These are phyloP conservation scores for Eucidaris tribuloides DNA, from an alignment of 35 echinoderm and acorn worm genomes.

Conservation along the genomic window DNA sequence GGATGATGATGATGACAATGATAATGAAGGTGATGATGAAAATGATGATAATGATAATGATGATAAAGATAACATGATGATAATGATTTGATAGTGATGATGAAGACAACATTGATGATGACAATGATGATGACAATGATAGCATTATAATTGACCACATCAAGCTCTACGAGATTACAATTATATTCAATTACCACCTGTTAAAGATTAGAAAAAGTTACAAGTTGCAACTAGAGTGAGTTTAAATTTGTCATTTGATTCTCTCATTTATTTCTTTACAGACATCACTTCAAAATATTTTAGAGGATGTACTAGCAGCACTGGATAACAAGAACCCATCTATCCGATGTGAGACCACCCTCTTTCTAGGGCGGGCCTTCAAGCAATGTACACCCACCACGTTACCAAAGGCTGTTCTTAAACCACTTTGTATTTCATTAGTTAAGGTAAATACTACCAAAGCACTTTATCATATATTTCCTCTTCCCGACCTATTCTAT, in stretches of 20 bases:
- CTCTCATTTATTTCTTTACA: slow-evolving; percentile 16
- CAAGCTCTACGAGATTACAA: background rate
- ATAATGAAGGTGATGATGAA: too few species aligned
- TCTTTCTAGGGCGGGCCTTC: slow-evolving; percentile 70
- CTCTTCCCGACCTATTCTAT: background rate
- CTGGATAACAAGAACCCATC: slow-evolving; percentile 92
- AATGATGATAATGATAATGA: too few species aligned
- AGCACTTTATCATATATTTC: background rate
- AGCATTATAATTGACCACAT: too few species aligned
- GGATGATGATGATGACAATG: too few species aligned
- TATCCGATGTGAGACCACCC: slow-evolving; percentile 80
- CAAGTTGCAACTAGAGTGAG: background rate
- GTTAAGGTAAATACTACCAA: slow-evolving; percentile 60
- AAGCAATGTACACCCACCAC: slow-evolving; percentile 48
- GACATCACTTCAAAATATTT: slow-evolving; percentile 81
- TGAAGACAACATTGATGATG: too few species aligned
- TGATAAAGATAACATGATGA: too few species aligned
- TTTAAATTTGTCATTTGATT: background rate
- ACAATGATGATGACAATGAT: too few species aligned
- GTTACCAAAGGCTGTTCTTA: slow-evolving; percentile 82
- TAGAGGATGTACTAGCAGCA: slow-evolving; percentile 80
- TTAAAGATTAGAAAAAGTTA: background rate
- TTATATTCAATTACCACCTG: background rate
- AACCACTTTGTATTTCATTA: slow-evolving; percentile 72
- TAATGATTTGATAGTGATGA: too few species aligned